Conservation (phyloP, 2,888 invertebrate species). For the Acanthosepion esculentum region DNA sequence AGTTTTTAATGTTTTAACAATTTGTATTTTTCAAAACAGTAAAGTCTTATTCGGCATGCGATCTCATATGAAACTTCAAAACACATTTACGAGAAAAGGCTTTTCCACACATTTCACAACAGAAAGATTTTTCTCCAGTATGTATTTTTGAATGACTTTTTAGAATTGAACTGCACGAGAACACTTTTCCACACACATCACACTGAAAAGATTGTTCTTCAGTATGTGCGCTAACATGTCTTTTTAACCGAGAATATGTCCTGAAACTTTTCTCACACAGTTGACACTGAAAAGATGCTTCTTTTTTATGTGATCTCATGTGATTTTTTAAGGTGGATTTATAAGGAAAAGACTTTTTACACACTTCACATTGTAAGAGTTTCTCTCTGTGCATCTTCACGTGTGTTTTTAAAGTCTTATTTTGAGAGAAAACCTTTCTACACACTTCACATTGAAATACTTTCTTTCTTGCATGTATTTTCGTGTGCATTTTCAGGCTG, state of each 20-base stretch:
- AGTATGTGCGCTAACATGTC: neutral
- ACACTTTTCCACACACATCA: neutral
- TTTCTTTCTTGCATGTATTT: neutral
- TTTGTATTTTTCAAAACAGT: no score
- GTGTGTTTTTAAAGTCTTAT: neutral
- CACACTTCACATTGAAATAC: neutral
- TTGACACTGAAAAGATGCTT: neutral
- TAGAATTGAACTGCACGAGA: no score
- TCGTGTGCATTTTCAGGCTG: neutral
- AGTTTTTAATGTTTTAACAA: no score
- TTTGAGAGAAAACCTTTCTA: neutral
- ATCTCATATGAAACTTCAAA: no score
- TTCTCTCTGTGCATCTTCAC: neutral
- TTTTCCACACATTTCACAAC: no score
- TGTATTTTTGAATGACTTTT: no score
- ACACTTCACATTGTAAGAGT: neutral
- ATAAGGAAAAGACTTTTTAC: neutral
- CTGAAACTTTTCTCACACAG: neutral
- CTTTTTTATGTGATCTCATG: neutral
- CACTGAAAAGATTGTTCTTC: constrained; percentile 14
- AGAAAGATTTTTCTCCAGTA: no score
- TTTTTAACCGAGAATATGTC: neutral
- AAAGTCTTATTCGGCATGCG: no score
- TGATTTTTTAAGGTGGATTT: neutral
- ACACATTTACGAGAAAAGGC: no score